phyloP scores from a whole-genome alignment of 1,140 invertebrate genomes.

The Latrodectus geometricus region DNA sequence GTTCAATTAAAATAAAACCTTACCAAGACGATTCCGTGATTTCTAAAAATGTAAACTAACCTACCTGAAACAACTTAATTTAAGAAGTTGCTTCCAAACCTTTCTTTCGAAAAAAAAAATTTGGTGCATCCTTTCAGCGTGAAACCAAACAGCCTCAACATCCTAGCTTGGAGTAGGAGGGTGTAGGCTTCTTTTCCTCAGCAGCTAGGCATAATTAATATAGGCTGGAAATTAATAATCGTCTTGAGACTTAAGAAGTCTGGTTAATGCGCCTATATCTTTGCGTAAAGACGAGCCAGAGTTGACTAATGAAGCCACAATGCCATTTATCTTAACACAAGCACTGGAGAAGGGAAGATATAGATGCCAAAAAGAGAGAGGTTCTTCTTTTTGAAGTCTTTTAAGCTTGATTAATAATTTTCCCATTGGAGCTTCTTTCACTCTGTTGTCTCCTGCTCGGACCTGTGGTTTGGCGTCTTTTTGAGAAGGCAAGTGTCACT shows the following conservation, averaged over 20 bases:
- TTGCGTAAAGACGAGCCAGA: constrained; percentile 49
- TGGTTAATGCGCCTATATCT: constrained; percentile 60
- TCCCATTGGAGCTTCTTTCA: background rate
- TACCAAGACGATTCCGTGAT: too few relatives aligned
- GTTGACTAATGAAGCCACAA: constrained; percentile 57
- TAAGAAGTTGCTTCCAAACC: background rate
- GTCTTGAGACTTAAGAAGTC: constrained; percentile 47
- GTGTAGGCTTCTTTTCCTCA: background rate
- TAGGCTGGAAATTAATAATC: constrained; percentile 57
- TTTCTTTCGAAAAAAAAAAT: background rate
- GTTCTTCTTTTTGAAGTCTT: constrained; percentile 47
- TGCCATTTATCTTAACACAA: constrained; percentile 53
- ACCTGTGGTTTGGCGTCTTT: too few relatives aligned
- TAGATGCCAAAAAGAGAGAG: constrained; percentile 21
- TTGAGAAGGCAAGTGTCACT: too few relatives aligned
- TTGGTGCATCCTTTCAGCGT: background rate
- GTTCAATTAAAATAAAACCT: too few relatives aligned
- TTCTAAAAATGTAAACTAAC: background rate
- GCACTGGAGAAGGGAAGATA: constrained; percentile 22
- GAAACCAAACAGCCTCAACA: background rate
- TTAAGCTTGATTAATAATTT: constrained; percentile 60
- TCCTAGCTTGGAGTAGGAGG: background rate
- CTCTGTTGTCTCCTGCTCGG: too few relatives aligned
- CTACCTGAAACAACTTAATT: constrained; percentile 3
- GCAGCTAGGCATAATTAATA: constrained; percentile 52